A percentile compares a stretch with the other conserved stretches of the same genome.
These are phyloP conservation scores for Brenthis daphne DNA, from an alignment of 2,888 invertebrate species.

Conservation along the genomic window DNA sequence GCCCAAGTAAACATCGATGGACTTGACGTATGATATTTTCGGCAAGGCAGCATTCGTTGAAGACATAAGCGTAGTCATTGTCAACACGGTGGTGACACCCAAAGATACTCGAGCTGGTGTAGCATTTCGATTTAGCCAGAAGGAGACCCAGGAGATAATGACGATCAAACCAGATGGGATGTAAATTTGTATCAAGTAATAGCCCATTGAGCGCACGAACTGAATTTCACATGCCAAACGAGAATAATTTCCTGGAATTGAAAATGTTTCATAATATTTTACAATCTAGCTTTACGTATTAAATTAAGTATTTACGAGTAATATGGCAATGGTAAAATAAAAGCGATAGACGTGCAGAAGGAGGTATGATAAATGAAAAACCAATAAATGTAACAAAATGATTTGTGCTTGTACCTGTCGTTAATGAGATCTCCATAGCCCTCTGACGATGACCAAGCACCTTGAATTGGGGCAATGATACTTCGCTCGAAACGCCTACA, in stretches of 20 bases:
- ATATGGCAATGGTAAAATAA: slow-evolving; percentile 25
- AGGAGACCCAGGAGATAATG: slow-evolving; percentile 98
- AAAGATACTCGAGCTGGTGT: slow-evolving; percentile 96
- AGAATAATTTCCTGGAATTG: slow-evolving; percentile 93
- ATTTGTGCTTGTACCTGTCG: slow-evolving; percentile 92
- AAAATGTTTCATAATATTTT: slow-evolving; percentile 47
- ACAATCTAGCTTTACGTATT: neutral
- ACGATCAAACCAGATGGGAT: slow-evolving; percentile 98
- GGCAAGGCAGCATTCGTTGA: slow-evolving; percentile 98
- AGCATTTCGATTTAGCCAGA: slow-evolving; percentile 97
- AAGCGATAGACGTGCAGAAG: slow-evolving; percentile 52
- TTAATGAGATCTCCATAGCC: slow-evolving; percentile 97
- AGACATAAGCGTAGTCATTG: slow-evolving; percentile 98
- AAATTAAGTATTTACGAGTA: neutral
- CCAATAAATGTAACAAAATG: slow-evolving; percentile 48
- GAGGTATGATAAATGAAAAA: slow-evolving; percentile 38
- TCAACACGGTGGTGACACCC: slow-evolving; percentile 97
- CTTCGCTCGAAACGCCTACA: slow-evolving; percentile 97
- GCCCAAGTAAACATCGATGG: slow-evolving; percentile 98
- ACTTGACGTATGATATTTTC: slow-evolving; percentile 98
- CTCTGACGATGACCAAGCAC: slow-evolving; percentile 98
- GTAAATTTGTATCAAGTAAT: slow-evolving; percentile 99
- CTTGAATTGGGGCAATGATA: slow-evolving; percentile 98
- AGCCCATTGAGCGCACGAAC: slow-evolving; percentile 98
- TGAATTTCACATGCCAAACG: slow-evolving; percentile 97